Evolutionary conservation across 1,140 invertebrate species (phyloP), one percentile per base, ranked within the genome.

Genomic region (Leptoteleia sp.): DNA sequence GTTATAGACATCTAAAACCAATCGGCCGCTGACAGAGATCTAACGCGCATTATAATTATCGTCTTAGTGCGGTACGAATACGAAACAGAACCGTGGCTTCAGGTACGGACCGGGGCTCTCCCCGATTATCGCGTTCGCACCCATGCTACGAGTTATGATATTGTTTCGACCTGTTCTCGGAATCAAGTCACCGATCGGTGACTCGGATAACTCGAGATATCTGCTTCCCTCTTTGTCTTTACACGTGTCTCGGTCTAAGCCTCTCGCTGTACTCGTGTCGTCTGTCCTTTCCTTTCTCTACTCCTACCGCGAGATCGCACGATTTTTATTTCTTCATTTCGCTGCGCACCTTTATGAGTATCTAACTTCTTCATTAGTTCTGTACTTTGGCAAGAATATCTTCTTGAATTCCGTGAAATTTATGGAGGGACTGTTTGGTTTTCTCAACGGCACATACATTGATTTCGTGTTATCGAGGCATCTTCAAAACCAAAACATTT

Each of bases 91-190:
- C 35, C 45, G 9, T 68, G 77, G 77, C 76, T 82, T 84, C 79
- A 80, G 71, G 27, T 72, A 52, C 43, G 59, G 80, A 80, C 75
- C 84, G 80, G 22, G 22, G 22, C 22, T 25, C 22, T 25, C 22
- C 84, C 85, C 85, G 85, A 88, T 89, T 89, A 89, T 84, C 83
- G 83, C 64, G 55, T 79, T 81, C 80, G 80, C 80, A 85, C 75
- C 82, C 80, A 81, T 81, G 82, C 81, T 71, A 87, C 82, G 84
- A 90, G 85, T 90, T 90, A 90, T 89, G 88, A 89, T 89, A 90
- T 89, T 89, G 86, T 89, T 89, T 85, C 84, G 82, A 79, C 52
- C 62, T 52, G 68, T 90, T 90, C 87, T 87, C 43, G 84, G 88
- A 89, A 90, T 89, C 84, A 85, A 87, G 83, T 82, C 83, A 86